Conservation (phyloP, 2,113 vertebrate species). For the Microtus richardsoni region DNA sequence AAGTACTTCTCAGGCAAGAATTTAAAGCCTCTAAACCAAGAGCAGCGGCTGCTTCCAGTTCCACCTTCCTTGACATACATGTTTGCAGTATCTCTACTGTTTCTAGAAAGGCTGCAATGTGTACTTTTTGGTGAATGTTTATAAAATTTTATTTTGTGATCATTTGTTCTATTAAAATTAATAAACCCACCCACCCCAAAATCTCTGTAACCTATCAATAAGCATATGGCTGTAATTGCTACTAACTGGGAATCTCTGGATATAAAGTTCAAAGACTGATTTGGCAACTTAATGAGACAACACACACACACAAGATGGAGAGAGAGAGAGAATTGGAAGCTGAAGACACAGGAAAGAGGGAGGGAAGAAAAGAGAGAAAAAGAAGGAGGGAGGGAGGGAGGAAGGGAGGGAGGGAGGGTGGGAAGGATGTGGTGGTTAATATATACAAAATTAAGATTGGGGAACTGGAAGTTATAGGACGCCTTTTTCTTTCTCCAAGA, state of each 20-base stretch:
- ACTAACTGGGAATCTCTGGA: background rate
- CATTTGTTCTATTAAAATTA: background rate
- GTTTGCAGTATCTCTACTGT: background rate
- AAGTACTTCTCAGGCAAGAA: background rate
- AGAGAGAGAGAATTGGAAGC: too few relatives aligned
- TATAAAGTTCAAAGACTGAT: background rate
- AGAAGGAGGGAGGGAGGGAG: rapidly evolving
- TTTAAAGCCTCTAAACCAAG: constrained; percentile 4
- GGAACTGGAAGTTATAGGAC: background rate
- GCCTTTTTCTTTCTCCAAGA: background rate
- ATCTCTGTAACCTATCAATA: background rate
- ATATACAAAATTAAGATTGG: background rate
- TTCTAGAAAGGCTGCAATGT: background rate
- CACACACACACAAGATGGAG: too few relatives aligned
- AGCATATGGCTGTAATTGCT: background rate
- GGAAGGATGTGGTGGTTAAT: background rate
- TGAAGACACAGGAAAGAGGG: too few relatives aligned
- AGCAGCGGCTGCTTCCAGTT: background rate
- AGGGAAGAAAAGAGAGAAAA: too few relatives aligned
- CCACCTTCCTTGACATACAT: background rate
- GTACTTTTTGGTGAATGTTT: background rate
- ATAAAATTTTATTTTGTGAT: background rate
- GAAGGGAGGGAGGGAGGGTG: background rate
- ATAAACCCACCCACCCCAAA: background rate
- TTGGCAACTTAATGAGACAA: background rate